Evolutionary conservation across 35 echinoderm and acorn worm species (phyloP), one percentile per base, ranked within the genome.

Genomic region (Chiridota heheva): DNA sequence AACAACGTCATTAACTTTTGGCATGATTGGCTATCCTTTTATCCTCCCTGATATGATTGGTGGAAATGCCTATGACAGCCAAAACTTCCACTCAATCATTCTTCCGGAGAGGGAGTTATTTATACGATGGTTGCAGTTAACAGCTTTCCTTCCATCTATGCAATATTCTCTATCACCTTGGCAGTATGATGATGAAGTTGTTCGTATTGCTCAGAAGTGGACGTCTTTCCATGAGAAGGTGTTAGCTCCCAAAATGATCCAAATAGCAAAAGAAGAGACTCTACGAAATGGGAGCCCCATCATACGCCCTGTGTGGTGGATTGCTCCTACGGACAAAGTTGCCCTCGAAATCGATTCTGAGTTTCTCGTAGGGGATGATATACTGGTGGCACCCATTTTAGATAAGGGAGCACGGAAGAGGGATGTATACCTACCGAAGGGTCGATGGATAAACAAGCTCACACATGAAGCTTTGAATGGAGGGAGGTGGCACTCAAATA

Each of bases 221-320:
- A 86, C 90, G 2, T 61, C 58, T 0, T 92, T 98, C 57, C 95
- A 98, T 63, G 62, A 76, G 35, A 68, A 88, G 18, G 47, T 63
- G 2, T 70, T 98, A 26, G 60, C 89, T 18, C 95, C 83, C 5
- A 70, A 53, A 25, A 28, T 98, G 8, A 1, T 85, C 40, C 33
- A 64, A 59, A 80, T 91, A 32, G 95, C 78, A 16, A 67, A 69
- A 66, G 66, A 74, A 39, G 78, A 88, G 24, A 64, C 62, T 28
- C 24, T 77, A 30, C 22, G 69, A 40, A 80, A 76, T 61, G 84
- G 88, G 16, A 83, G 69, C 17, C 84, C 93, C 2, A 82, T 97
- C 34, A 88, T 97, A 15, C 53, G 93, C 82, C 93, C 93, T 35
- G 60, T 97, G 16, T 97, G 93, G 93, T 97, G 93, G 93, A 80